A percentile compares a stretch with the other conserved stretches of the same genome.
phyloP scores from a whole-genome alignment of 2,113 vertebrate genomes.

The Esox niger region DNA sequence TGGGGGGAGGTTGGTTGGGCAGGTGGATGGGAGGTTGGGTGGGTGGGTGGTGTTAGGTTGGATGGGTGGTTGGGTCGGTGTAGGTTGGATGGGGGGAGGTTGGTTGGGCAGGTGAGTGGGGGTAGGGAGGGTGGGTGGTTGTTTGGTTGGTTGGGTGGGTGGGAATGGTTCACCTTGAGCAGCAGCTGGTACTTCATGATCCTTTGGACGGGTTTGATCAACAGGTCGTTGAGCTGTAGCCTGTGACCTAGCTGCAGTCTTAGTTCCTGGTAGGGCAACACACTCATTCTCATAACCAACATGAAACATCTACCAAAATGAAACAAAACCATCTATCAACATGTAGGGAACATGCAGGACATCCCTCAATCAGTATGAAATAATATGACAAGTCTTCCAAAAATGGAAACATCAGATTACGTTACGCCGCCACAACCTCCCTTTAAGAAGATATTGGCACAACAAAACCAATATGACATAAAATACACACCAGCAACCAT shows the following conservation, averaged over 20 bases:
- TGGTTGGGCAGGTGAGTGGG: conserved; percentile 17
- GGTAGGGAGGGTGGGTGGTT: conserved; percentile 11
- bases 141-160: too few relatives aligned
- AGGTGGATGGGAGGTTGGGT: too few relatives aligned
- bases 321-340: too few relatives aligned
- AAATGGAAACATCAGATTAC: too few relatives aligned
- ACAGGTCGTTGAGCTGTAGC: conserved; percentile 87
- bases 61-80: conserved; percentile 1
- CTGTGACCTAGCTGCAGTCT: conserved; percentile 87
- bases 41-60: conserved; percentile 6
- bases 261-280: conserved; percentile 74
- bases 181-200: conserved; percentile 96
- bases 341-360: too few relatives aligned
- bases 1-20: too few relatives aligned
- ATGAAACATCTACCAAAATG: too few relatives aligned
- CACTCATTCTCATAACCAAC: conserved; percentile 7
- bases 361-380: too few relatives aligned
- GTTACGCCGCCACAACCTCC: not conserved
- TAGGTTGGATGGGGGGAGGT: conserved; percentile 12
- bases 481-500: not conserved
- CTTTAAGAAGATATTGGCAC: too few relatives aligned
- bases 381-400: too few relatives aligned
- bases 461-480: not conserved
- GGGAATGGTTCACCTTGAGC: conserved; percentile 83
- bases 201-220: conserved; percentile 92